Base-by-base conservation (phyloP, 2,888 invertebrate genomes). In the Morinoia aosen region DNA sequence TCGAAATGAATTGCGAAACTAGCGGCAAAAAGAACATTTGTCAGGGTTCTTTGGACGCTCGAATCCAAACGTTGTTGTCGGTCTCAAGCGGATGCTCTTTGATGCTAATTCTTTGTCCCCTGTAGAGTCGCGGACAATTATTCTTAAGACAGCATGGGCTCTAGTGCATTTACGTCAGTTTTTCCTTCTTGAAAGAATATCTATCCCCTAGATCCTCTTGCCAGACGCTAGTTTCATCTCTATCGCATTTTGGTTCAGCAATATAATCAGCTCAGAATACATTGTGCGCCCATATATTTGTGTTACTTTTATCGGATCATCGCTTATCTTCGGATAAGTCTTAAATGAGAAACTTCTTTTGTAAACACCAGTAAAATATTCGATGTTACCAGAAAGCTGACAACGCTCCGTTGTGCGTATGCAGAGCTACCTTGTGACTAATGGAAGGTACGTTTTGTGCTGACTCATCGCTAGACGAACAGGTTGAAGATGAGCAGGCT, bases 1-100 rank as follows among this genome's bases (percentile, higher is more conserved):
- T 48, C 58, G 57, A 93, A 58, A 93, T 57, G 58, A 56, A 93
- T 93, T 93, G 93, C n/a, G 33, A 57, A 93, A 93, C 93, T 57
- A 25, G 57, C 33, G 48, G 25, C 33, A 93, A 93, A 93, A 93
- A 93, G 93, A 19, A 33, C 25, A 93, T 93, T 93, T 93, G 93
- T 93, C 58, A 93, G 2, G 33, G 0, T 93, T 93, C 93, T 93
- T 93, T 93, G 39, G 90, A 93, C 56, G 2, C 56, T 33, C 11
- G 48, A 57, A 57, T 93, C 56, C 56, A 56, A 93, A 93, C 57
- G 93, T 90, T 90, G 90, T 90, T 90, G 90, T 40, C 40, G 40
- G 90, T 48, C 40, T 19, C 57, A 57, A 7, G 57, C 57, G 91
- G 93, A 93, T 57, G 57, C 93, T 57, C 90, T 93, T 93, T 57